Percentiles rank a stretch among this genome's conserved stretches.
phyloP scores from a whole-genome alignment of 2,888 invertebrate genomes.

The Mamestra brassicae region DNA sequence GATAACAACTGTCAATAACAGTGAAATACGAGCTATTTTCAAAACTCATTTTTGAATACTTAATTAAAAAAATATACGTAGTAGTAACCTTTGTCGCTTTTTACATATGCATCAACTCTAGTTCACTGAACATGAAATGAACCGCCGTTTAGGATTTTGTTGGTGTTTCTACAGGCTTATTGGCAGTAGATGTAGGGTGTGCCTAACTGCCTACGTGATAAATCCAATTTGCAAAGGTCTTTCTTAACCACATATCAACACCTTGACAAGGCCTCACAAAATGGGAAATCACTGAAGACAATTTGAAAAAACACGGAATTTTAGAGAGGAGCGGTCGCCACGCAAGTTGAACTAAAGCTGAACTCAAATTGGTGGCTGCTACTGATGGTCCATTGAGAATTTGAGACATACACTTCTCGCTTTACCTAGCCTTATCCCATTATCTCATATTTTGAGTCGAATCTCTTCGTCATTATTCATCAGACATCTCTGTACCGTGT shows the following conservation, averaged over 20 bases:
- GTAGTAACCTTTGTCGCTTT: neutral
- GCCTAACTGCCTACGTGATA: neutral
- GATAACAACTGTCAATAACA: constrained; percentile 48
- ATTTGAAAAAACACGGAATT: neutral
- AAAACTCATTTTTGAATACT: neutral
- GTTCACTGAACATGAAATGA: neutral
- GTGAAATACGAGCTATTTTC: constrained; percentile 22
- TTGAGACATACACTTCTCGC: neutral
- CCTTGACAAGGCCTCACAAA: neutral
- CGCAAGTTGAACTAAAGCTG: too few relatives aligned
- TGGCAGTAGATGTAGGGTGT: neutral
- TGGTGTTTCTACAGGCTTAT: neutral
- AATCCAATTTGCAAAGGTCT: neutral
- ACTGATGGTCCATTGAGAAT: too few relatives aligned
- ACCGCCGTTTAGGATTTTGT: neutral
- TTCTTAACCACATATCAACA: too few relatives aligned
- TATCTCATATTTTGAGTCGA: neutral
- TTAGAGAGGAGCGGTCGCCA: too few relatives aligned
- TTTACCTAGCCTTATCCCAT: neutral
- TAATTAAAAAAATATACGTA: neutral
- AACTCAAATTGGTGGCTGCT: too few relatives aligned
- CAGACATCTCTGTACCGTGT: too few relatives aligned
- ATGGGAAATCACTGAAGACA: neutral
- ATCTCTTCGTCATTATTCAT: neutral
- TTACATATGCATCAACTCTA: neutral